A percentile compares a stretch with the other conserved stretches of the same genome.
Evolutionary conservation across 2,888 invertebrate species (phyloP).

Genomic region (Chrysomela aeneicollis): DNA sequence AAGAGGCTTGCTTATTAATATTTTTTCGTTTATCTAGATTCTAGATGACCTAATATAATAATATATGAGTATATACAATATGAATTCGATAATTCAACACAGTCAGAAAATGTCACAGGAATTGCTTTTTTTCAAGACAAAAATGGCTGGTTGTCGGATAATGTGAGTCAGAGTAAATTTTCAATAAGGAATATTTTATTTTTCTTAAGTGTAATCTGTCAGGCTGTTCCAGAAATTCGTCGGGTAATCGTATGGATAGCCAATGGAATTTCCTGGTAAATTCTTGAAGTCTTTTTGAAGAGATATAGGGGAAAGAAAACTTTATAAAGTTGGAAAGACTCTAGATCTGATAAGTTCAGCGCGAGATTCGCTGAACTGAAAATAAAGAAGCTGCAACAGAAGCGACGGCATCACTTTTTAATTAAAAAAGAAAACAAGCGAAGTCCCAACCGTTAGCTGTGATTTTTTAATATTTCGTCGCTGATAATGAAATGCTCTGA

Average conservation of each 20-base stretch:
- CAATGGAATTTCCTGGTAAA: background rate
- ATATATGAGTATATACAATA: too few species aligned
- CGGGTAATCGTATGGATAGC: background rate
- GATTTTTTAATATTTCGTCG: constrained; percentile 3
- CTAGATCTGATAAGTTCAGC: constrained; percentile 4
- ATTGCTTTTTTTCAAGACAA: too few species aligned
- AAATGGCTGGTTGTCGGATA: too few species aligned
- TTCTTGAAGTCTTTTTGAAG: background rate
- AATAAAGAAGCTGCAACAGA: constrained; percentile 10
- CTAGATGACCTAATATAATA: too few species aligned
- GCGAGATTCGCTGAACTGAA: background rate
- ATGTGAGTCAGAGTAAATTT: too few species aligned
- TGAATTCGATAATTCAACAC: too few species aligned
- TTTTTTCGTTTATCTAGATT: too few species aligned
- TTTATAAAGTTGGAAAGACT: background rate
- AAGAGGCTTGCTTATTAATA: too few species aligned
- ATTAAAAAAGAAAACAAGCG: constrained; percentile 6
- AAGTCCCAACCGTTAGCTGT: background rate
- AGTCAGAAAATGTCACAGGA: too few species aligned
- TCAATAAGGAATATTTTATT: background rate
- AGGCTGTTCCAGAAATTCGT: background rate
- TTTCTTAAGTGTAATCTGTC: background rate
- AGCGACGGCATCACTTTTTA: constrained; percentile 1
- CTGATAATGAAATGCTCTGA: constrained; percentile 1
- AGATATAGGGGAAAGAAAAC: background rate